phyloP scores from a whole-genome alignment of 1,140 invertebrate species.

The Liolophura sinensis region DNA sequence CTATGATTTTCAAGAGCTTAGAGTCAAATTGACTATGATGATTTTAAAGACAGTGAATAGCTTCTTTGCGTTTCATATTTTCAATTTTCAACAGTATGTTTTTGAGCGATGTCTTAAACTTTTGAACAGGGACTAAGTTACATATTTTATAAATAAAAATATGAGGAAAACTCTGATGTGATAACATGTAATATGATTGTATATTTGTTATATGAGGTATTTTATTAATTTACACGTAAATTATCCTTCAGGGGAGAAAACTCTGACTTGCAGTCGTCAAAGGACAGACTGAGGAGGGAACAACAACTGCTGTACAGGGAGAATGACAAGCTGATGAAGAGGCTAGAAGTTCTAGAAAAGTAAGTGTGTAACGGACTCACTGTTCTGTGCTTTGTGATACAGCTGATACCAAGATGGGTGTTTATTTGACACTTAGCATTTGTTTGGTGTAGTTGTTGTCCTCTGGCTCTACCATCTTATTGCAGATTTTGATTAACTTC shows the following conservation, averaged over 20 bases:
- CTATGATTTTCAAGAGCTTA: conserved; percentile 1
- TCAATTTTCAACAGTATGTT: too few species aligned
- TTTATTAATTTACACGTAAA: background rate
- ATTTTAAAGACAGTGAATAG: too few species aligned
- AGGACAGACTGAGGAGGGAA: conserved; percentile 81
- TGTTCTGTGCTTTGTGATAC: background rate
- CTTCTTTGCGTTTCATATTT: too few species aligned
- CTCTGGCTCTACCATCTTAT: too few species aligned
- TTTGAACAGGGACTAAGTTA: too few species aligned
- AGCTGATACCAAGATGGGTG: too few species aligned
- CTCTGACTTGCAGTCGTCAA: conserved; percentile 76
- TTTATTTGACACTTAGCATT: too few species aligned
- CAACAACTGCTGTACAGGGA: conserved; percentile 88
- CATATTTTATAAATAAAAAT: background rate
- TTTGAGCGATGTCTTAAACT: too few species aligned
- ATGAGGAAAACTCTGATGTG: background rate
- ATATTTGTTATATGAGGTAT: conserved; percentile 3
- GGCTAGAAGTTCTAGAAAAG: conserved; percentile 73
- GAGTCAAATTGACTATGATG: background rate
- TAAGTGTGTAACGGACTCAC: conserved; percentile 6
- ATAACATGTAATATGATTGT: background rate
- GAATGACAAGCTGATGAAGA: conserved; percentile 84
- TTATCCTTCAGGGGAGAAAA: conserved; percentile 71
- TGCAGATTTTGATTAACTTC: too few species aligned
- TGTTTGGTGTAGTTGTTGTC: too few species aligned